These are phyloP conservation scores for Pachyrhynchus sulphureomaculatus DNA, from an alignment of 1,140 invertebrate species.

Conservation along the genomic window DNA sequence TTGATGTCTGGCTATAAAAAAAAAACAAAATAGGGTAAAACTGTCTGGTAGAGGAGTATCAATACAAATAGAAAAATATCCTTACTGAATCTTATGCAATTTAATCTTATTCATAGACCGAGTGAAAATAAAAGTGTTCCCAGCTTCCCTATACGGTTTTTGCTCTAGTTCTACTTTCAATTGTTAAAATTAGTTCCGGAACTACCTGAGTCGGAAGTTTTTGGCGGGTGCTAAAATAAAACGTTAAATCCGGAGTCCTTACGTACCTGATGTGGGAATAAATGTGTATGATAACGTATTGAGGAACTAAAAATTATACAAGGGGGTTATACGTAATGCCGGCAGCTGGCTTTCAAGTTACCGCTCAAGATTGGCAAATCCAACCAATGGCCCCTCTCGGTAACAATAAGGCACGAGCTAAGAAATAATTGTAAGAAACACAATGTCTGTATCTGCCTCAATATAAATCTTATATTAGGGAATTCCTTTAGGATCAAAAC, in stretches of 20 bases:
- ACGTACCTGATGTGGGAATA: constrained; percentile 31
- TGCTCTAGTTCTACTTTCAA: constrained; percentile 26
- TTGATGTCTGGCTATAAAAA: no score
- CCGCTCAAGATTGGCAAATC: constrained; percentile 33
- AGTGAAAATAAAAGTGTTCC: constrained; percentile 24
- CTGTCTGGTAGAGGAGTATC: background rate
- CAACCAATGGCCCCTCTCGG: constrained; percentile 26
- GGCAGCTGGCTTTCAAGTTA: constrained; percentile 26
- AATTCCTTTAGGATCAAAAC: constrained; percentile 13
- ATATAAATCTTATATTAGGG: constrained; percentile 33
- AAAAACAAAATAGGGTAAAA: no score
- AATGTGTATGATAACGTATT: constrained; percentile 30
- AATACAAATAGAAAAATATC: constrained; percentile 15
- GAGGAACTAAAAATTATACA: constrained; percentile 31
- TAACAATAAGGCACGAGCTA: constrained; percentile 35
- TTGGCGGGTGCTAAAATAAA: constrained; percentile 34
- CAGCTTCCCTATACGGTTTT: constrained; percentile 16
- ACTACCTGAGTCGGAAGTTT: constrained; percentile 31
- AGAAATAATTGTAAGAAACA: constrained; percentile 34
- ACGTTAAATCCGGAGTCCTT: constrained; percentile 28
- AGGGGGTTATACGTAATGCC: constrained; percentile 20
- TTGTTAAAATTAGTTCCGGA: constrained; percentile 33
- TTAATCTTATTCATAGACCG: constrained; percentile 31
- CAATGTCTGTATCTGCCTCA: constrained; percentile 32
- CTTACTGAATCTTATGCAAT: constrained; percentile 11